These are phyloP conservation scores for Tyrophagus putrescentiae DNA, from an alignment of 1,140 invertebrate genomes.

Conservation along the genomic window DNA sequence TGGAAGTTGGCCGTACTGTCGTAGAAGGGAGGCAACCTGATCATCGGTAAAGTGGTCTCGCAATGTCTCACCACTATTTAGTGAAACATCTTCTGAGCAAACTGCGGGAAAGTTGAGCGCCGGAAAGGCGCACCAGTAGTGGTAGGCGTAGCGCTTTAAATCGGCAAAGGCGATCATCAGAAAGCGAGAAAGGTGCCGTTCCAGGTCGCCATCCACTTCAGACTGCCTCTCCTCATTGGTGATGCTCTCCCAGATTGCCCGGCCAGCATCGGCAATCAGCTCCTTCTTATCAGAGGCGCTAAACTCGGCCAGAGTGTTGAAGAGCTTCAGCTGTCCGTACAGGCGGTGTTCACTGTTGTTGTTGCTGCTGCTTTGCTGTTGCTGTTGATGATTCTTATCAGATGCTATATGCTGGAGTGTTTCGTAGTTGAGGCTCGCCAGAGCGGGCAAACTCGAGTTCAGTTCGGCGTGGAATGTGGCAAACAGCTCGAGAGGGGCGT, in stretches of 20 bases:
- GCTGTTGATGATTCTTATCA: conserved; percentile 26
- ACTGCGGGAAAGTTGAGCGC: conserved; percentile 47
- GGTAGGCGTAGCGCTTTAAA: conserved; percentile 78
- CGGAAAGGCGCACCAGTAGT: conserved; percentile 89
- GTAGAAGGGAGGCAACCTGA: conserved; percentile 29
- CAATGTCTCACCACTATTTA: no score
- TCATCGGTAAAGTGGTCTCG: conserved; percentile 13
- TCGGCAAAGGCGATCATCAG: no score
- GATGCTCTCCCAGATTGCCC: no score
- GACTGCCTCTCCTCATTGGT: no score
- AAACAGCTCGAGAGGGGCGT: conserved; percentile 47
- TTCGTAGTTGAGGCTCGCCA: conserved; percentile 51
- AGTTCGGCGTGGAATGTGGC: conserved; percentile 59
- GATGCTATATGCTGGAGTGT: conserved; percentile 70
- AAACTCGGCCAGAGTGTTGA: conserved; percentile 76
- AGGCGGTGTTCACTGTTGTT: conserved; percentile 44
- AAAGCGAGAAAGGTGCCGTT: no score
- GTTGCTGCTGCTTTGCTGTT: conserved; percentile 29
- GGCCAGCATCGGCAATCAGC: conserved; percentile 50
- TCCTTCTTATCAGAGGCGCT: conserved; percentile 59
- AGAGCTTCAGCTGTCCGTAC: conserved; percentile 57
- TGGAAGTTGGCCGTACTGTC: conserved; percentile 33
- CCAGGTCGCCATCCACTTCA: no score
- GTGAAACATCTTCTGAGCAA: no score
- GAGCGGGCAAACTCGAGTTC: conserved; percentile 30